Conservation (phyloP, 2,888 invertebrate genomes). For the Campaea margaritaria region DNA sequence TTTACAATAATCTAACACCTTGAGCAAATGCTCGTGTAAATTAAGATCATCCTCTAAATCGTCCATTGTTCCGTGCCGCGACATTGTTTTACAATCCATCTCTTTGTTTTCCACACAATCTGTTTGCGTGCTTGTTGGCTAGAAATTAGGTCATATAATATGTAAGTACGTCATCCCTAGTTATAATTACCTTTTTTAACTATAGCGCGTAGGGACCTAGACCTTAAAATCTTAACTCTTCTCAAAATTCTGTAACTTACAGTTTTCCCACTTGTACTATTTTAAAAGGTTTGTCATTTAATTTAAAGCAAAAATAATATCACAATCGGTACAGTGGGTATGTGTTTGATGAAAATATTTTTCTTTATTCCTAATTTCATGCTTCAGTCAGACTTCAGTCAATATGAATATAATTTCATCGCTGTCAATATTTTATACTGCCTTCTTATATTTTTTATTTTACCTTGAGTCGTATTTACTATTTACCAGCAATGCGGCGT, state of each 20-base stretch:
- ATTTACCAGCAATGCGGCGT: constrained; percentile 2
- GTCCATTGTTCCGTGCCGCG: constrained; percentile 49
- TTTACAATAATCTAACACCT: constrained; percentile 14
- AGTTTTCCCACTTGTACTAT: no score
- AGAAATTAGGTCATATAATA: constrained; percentile 15
- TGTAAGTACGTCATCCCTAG: no score
- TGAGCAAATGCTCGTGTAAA: constrained; percentile 37
- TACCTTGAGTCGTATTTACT: constrained; percentile 13
- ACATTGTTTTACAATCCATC: constrained; percentile 46
- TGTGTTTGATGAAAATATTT: no score
- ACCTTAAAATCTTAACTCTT: no score
- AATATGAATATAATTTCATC: not conserved
- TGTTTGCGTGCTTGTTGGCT: constrained; percentile 2
- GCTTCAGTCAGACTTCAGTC: not conserved
- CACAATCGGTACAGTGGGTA: no score
- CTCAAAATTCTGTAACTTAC: no score
- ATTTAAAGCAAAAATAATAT: no score
- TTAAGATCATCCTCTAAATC: constrained; percentile 52
- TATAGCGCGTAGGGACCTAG: no score
- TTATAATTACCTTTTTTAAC: no score
- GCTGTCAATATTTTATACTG: constrained; percentile 6
- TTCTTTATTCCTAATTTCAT: no score
- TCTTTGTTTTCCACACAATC: constrained; percentile 41
- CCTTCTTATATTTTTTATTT: constrained; percentile 16
- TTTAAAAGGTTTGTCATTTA: no score